Percentiles rank a stretch among this genome's conserved stretches.
These are phyloP conservation scores for Frankliniella intonsa DNA, from an alignment of 2,888 invertebrate genomes.

Conservation along the genomic window DNA sequence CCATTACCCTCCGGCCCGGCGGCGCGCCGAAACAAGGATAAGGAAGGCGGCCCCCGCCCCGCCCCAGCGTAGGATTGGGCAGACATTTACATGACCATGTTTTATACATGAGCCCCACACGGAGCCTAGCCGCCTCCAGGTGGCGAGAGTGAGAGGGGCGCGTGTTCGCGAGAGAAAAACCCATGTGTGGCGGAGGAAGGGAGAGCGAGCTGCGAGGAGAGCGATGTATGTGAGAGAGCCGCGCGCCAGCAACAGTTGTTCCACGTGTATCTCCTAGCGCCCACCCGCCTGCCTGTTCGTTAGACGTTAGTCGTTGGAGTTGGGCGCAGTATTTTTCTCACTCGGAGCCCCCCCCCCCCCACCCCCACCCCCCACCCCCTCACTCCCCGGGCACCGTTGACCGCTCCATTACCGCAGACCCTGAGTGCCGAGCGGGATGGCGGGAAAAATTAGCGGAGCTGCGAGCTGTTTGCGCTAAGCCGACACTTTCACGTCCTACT, in stretches of 20 bases:
- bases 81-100: background rate
- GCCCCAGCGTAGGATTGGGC: background rate
- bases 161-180: too few species aligned
- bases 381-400: background rate
- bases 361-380: background rate
- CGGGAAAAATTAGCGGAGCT: too few species aligned
- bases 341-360: background rate
- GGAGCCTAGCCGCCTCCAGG: background rate
- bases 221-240: background rate
- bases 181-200: background rate
- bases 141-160: background rate
- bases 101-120: slow-evolving; percentile 3
- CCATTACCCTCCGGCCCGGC: background rate
- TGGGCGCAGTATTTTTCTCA: background rate
- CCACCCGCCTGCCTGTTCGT: background rate
- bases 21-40: background rate
- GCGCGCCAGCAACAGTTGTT: background rate
- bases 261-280: background rate
- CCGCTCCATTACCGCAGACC: background rate
- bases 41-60: background rate
- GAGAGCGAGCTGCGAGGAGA: background rate
- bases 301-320: background rate
- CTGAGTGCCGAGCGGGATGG: too few species aligned
- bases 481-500: too few species aligned
- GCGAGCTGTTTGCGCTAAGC: too few species aligned